Percentiles rank a stretch among this genome's conserved stretches.
Evolutionary conservation across 2,113 vertebrate species (phyloP).

Genomic region (Lasiurus borealis): DNA sequence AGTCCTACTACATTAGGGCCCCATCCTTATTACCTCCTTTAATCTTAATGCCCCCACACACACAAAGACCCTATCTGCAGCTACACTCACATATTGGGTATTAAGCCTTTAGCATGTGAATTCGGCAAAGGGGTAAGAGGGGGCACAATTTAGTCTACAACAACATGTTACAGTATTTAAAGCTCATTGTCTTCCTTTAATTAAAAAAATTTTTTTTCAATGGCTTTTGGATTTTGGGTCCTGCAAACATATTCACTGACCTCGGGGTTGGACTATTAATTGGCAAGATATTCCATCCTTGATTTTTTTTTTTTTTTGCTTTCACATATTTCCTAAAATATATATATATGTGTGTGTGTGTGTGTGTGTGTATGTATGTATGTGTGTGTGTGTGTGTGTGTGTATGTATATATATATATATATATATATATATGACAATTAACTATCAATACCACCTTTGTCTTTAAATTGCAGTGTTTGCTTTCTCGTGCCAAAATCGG

Average conservation of each 20-base stretch:
- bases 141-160: not conserved
- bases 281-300: not conserved
- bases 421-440: not conserved
- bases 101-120: not conserved
- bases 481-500: not conserved
- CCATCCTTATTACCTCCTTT: not conserved
- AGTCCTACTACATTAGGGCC: not conserved
- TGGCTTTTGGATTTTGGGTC: not conserved
- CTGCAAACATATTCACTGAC: not conserved
- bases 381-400: too few relatives aligned
- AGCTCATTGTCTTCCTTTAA: constrained; percentile 37
- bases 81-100: not conserved
- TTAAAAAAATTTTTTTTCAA: not conserved
- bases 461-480: not conserved
- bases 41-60: not conserved
- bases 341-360: too few relatives aligned
- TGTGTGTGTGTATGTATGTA: too few relatives aligned
- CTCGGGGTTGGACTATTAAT: not conserved
- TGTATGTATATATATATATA: too few relatives aligned
- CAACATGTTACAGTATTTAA: not conserved
- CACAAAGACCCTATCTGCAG: not conserved
- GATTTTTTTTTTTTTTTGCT: not conserved
- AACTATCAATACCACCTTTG: not conserved
- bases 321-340: constrained; percentile 25
- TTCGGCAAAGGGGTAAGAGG: not conserved